Base-by-base conservation (phyloP, 2,113 vertebrate genomes). In the Nycticebus coucang region DNA sequence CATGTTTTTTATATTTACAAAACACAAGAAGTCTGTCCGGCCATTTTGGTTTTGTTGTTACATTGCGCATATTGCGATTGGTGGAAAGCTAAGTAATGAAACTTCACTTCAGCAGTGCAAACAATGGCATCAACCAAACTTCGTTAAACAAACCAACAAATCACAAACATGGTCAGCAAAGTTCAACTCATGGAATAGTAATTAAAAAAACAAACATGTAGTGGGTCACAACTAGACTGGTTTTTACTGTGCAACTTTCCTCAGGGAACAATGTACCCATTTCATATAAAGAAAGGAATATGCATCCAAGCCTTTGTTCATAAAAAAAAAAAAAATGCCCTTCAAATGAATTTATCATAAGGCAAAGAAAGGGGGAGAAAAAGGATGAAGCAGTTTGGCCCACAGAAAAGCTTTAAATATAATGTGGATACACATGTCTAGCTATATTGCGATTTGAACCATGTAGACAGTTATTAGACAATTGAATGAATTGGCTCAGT, bases 211-310 rank as follows among this genome's bases (percentile, higher is more conserved):
- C 14, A 91, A 87, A 97, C 37, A 88, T 1, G 69, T 75, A 66
- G 98, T 99, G 99, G 99, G 98, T 99, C 99, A 99, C 98, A 98
- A 99, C 98, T 95, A 99, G 99, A 99, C 98, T 97, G 97, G 96
- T 96, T 98, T 98, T 97, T 93, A 97, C 66, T 95, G 93, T 93
- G 97, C 97, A 95, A 68, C 92, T 81, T 95, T 98, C 98, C 98
- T 98, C 98, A 97, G 97, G 98, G 98, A 95, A 94, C 95, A 53
- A 30, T 88, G 94, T 97, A 96, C 98, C 98, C 28, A 94, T 98
- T 98, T 98, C 98, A 98, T 88, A 94, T 75, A 96, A 97, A 98
- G 95, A 98, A 98, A 94, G 98, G 98, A 98, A 96, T 96, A 96
- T 94, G 97, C 98, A 98, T 97, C 95, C 96, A 98, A 98, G 98